Base-by-base conservation (phyloP, 2,113 vertebrate genomes). In the Dendropsophus ebraccatus region DNA sequence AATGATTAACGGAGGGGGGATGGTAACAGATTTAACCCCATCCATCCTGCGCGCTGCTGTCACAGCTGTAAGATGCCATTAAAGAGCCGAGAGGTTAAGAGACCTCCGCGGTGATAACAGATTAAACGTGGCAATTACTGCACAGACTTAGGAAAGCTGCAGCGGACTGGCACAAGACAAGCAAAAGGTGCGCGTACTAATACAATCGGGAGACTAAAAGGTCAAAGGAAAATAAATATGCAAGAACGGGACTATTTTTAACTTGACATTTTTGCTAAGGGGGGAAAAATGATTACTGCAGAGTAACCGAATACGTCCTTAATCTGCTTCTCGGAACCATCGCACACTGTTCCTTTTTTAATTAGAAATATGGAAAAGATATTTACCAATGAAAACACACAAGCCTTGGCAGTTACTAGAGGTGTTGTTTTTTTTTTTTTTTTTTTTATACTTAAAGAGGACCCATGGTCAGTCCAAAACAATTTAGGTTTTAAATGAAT, bases 271-370 rank as follows among this genome's bases (percentile, higher is more conserved):
- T 85, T 85, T 85, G 84, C 32, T 13, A 58, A 54, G 45, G n/a
- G n/a, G 76, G 52, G 41, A 84, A 50, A 85, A 60, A 49, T 49
- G 77, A 81, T 86, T 81, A 56, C 65, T 17, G 77, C 67, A 49
- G 84, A 93, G 94, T 93, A 95, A 95, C 90, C 87, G 87, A 94
- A 94, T 92, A 94, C 90, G 90, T 88, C 45, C 23, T 87, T 92
- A 94, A 94, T 93, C 93, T 94, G 93, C 90, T 88, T 81, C 30
- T 87, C 85, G 69, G 87, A 86, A 92, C 91, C 90, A 92, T 88
- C 90, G 89, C 78, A 87, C 90, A 88, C 91, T 92, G 93, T 91
- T 88, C 87, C 88, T 89, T 86, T 73, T 89, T 41, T 72, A 52
- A 70, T 69, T 82, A 70, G 67, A 25, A 80, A 52, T 25, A 17